A percentile compares a stretch with the other conserved stretches of the same genome.
Conservation (phyloP, 2,888 invertebrate species). For the Orthonevra nobilis region DNA sequence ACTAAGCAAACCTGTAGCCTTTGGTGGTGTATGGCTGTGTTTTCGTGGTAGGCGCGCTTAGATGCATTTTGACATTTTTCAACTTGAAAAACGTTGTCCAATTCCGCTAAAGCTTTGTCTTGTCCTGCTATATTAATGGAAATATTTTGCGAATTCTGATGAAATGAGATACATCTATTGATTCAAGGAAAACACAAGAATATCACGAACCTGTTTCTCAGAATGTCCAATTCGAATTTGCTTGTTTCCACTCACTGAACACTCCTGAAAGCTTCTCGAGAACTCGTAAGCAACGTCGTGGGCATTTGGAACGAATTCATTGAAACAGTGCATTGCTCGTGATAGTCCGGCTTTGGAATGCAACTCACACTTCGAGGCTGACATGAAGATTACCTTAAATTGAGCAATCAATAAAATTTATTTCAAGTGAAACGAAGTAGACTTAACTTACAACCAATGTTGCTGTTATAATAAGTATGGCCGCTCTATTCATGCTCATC, state of each 20-base stretch:
- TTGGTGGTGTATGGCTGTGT: neutral
- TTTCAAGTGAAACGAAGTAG: neutral
- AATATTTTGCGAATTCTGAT: constrained; percentile 3
- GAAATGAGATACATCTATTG: neutral
- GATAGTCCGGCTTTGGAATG: neutral
- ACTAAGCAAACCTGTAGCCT: no score
- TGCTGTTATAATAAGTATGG: no score
- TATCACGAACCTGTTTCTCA: constrained; percentile 12
- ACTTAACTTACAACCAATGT: neutral
- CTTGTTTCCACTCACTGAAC: neutral
- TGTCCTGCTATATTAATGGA: neutral
- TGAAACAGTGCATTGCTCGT: constrained; percentile 1
- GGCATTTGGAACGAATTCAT: neutral
- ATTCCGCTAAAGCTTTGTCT: no score
- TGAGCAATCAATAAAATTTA: neutral
- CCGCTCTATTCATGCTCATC: no score
- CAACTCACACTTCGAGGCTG: neutral
- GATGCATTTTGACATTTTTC: constrained; percentile 37
- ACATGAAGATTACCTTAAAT: neutral
- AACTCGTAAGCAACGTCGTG: constrained; percentile 3
- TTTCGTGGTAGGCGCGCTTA: constrained; percentile 18
- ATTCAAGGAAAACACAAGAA: no score
- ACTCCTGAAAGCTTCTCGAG: constrained; percentile 4
- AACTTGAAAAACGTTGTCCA: neutral
- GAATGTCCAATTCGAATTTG: no score